Base-by-base conservation (phyloP, 2,113 vertebrate species). In the Fregetta grallaria region DNA sequence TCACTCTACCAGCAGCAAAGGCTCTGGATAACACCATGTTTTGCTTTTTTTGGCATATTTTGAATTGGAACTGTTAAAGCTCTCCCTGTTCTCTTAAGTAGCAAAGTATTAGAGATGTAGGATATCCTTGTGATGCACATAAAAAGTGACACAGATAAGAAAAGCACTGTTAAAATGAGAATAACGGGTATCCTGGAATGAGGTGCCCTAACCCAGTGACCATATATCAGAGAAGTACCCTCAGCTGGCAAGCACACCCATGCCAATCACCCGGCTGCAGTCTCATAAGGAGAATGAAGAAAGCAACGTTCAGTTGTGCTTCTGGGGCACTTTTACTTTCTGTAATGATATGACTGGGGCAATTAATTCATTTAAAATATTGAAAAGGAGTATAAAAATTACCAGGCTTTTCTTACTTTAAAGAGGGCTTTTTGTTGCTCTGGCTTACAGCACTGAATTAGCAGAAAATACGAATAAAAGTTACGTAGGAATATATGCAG, bases 381-480 rank as follows among this genome's bases (percentile, higher is more conserved):
- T 71, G 70, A 81, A 91, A 88, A 96, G 12, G 11, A 17, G 8
- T 34, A 42, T 77, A 47, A 86, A 81, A 91, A 75, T 53, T 23
- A 34, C 23, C 5, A 4, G 25, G 14, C 7, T 70, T 65, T 18
- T 72, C 65, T 49, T 63, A 34, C 15, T 87, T 88, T 75, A 59
- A 74, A 86, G 49, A 45, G 4, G 38, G 5, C 3, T 61, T 76
- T 74, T 81, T 52, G 38, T 87, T 96, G 42, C 58, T 80, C 26
- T 65, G 72, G 44, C 19, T 84, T 85, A 85, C 30, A 47, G 47
- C n/a, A 15, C 44, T 30, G 53, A 79, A 66, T 86, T 86, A 95
- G 80, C 22, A 94, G 87, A 94, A 77, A 95, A 94, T 14, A 65
- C 1, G 40, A 91, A 84, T 79, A 93, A 92, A 95, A 84, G 56